Percentiles rank a stretch among this genome's conserved stretches.
phyloP scores from a whole-genome alignment of 2,113 vertebrate species.

The Platysternon megacephalum region DNA sequence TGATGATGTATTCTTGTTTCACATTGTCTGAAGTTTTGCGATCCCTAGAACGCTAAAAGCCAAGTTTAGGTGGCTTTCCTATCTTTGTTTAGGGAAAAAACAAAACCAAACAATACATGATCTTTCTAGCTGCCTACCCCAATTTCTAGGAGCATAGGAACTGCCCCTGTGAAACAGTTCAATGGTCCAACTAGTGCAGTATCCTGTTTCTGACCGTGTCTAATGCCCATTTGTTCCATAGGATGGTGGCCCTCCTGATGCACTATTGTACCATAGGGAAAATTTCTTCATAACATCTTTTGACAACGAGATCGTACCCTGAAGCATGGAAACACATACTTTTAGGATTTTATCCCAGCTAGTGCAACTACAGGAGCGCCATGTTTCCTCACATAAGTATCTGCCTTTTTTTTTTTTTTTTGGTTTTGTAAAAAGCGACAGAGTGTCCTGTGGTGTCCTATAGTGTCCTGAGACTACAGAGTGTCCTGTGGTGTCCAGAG shows the following conservation, averaged over 20 bases:
- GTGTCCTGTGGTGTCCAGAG: too few relatives aligned
- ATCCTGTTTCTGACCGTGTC: neutral
- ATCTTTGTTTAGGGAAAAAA: neutral
- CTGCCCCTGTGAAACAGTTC: neutral
- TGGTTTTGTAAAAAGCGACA: too few relatives aligned
- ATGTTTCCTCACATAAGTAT: neutral
- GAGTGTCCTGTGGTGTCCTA: too few relatives aligned
- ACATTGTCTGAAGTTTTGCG: neutral
- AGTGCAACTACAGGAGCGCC: neutral
- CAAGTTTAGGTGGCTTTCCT: neutral
- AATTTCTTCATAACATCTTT: neutral
- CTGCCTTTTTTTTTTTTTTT: neutral
- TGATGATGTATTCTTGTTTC: neutral
- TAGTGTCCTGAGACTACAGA: too few relatives aligned
- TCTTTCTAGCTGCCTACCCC: neutral
- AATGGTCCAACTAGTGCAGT: neutral
- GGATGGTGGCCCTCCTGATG: neutral
- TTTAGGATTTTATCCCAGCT: neutral
- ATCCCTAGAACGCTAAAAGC: neutral
- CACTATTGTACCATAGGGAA: neutral
- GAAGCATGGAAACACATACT: neutral
- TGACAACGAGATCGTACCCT: neutral
- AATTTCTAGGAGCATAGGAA: constrained; percentile 34
- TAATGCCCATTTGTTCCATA: neutral
- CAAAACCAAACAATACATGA: neutral